Evolutionary conservation across 2,113 vertebrate genomes (phyloP).

Genomic region (Dromas ardeola): DNA sequence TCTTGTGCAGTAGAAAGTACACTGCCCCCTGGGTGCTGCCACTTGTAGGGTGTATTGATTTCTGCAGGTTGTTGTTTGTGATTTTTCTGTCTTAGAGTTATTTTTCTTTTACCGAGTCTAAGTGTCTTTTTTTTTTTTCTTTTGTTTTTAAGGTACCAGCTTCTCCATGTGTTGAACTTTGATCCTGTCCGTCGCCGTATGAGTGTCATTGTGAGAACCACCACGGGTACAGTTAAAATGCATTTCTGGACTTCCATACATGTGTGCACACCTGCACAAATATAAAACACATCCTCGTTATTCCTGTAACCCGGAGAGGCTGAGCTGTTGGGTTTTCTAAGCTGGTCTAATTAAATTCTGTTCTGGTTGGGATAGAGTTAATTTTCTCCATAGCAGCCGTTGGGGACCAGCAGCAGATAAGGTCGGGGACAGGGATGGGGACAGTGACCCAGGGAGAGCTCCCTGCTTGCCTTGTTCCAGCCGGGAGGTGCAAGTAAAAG

Average conservation of each 20-base stretch:
- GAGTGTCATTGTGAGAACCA: conserved; percentile 91
- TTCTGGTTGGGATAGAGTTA: not conserved
- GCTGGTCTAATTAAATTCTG: not conserved
- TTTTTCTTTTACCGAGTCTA: not conserved
- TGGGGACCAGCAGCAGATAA: not conserved
- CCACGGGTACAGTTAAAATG: conserved; percentile 72
- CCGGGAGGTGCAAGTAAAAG: not conserved
- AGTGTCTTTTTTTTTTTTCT: not conserved
- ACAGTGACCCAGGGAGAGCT: not conserved
- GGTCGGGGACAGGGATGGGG: not conserved
- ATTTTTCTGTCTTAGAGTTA: conserved; percentile 2
- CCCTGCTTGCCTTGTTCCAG: not conserved
- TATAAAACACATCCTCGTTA: not conserved
- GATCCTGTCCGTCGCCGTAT: conserved; percentile 94
- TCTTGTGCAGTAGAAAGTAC: not conserved
- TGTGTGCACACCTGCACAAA: not conserved
- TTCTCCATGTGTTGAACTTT: conserved; percentile 93
- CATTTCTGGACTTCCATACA: rapidly evolving
- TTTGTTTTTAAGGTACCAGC: conserved; percentile 85
- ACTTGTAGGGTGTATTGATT: not conserved
- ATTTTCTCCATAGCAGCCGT: rapidly evolving
- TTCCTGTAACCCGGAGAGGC: not conserved
- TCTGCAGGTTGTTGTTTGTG: not conserved
- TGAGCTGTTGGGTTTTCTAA: not conserved
- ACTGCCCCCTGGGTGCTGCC: not conserved